A percentile compares a stretch with the other conserved stretches of the same genome.
These are phyloP conservation scores for Labroides dimidiatus DNA, from an alignment of 2,797 vertebrate species.

Conservation along the genomic window DNA sequence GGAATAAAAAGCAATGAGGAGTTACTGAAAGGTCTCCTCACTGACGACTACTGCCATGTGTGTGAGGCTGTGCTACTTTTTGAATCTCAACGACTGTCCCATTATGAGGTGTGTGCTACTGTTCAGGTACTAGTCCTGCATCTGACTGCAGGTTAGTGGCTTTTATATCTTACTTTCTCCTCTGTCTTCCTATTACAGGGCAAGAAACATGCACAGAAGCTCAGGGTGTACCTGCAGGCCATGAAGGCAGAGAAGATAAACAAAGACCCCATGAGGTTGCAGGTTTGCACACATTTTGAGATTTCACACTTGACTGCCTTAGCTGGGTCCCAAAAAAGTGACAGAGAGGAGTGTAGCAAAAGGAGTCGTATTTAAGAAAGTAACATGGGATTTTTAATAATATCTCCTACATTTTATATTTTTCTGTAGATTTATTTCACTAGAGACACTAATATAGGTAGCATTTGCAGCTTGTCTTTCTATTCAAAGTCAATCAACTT, in stretches of 20 bases:
- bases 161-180: constrained; percentile 5
- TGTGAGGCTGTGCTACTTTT: constrained; percentile 87
- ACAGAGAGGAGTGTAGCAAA: background rate
- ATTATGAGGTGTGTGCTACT: constrained; percentile 87
- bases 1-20: constrained; percentile 61
- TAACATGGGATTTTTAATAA: too few species aligned
- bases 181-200: constrained; percentile 79
- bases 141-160: background rate
- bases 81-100: constrained; percentile 87
- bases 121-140: background rate
- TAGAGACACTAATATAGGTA: too few species aligned
- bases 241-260: constrained; percentile 74
- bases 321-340: background rate
- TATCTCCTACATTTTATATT: too few species aligned
- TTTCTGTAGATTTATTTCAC: too few species aligned
- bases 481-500: background rate
- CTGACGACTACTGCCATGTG: constrained; percentile 87
- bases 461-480: background rate
- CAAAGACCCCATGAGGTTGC: constrained; percentile 51
- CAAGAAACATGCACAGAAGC: constrained; percentile 88
- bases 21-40: constrained; percentile 81
- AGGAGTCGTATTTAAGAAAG: too few species aligned
- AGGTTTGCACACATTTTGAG: constrained; percentile 66
- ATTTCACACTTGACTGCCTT: constrained; percentile 3
- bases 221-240: constrained; percentile 82